Conservation (phyloP, 2,113 vertebrate species). For the Brevimyrus niger region DNA sequence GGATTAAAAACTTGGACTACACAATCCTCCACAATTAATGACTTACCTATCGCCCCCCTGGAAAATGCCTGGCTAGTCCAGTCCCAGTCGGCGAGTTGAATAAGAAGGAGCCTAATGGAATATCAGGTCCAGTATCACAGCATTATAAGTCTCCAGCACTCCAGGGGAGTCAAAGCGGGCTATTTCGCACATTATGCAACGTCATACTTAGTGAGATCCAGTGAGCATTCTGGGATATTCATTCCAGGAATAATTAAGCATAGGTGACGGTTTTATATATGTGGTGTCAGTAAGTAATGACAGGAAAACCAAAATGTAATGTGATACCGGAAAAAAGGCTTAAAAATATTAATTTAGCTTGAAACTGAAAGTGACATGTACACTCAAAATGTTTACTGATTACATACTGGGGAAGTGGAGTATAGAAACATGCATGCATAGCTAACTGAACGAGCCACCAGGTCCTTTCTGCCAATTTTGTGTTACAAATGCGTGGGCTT, state of each 20-base stretch:
- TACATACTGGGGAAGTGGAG: neutral
- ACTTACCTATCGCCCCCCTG: neutral
- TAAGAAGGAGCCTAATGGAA: neutral
- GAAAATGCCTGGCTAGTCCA: neutral
- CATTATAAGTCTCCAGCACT: neutral
- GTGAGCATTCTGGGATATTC: neutral
- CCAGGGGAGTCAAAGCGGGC: too few relatives aligned
- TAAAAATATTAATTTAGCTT: neutral
- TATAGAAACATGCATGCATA: neutral
- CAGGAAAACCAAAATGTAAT: neutral
- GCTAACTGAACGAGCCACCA: neutral
- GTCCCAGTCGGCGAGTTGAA: neutral
- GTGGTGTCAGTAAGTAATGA: neutral
- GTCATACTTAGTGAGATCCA: neutral
- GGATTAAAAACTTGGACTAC: neutral
- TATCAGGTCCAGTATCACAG: neutral
- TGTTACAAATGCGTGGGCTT: neutral
- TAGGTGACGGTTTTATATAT: neutral
- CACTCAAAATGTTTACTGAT: neutral
- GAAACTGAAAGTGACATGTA: neutral
- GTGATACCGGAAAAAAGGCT: neutral
- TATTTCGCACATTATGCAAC: neutral
- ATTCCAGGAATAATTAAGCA: neutral
- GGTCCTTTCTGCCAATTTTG: neutral
- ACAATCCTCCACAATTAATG: neutral